Percentiles rank a stretch among this genome's conserved stretches.
Evolutionary conservation across 2,888 invertebrate genomes (phyloP).

Genomic region (Agrochola macilenta): DNA sequence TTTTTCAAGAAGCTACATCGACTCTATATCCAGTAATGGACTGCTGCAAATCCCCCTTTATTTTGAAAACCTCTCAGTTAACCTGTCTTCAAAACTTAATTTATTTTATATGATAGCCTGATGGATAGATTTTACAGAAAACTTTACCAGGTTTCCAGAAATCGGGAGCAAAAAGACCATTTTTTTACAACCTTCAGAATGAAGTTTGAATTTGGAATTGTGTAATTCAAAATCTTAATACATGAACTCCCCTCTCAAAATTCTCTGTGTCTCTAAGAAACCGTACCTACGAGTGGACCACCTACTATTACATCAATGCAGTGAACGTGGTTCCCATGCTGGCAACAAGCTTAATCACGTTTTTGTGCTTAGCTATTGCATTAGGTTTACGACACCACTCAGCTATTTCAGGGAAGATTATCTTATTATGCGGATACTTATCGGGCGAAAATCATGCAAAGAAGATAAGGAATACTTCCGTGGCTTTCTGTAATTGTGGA

Average conservation of each 20-base stretch:
- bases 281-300: slow-evolving; percentile 52
- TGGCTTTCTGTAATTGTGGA: not conserved
- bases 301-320: slow-evolving; percentile 75
- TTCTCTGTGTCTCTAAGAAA: slow-evolving; percentile 1
- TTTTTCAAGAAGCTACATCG: not conserved
- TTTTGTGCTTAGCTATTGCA: slow-evolving; percentile 68
- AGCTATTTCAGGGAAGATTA: slow-evolving; percentile 52
- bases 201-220: not conserved
- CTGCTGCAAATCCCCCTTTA: not conserved
- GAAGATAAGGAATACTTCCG: not conserved
- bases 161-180: too few relatives aligned
- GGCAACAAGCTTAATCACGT: slow-evolving; percentile 68
- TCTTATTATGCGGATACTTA: slow-evolving; percentile 29
- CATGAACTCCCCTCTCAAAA: not conserved
- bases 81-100: not conserved
- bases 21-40: not conserved
- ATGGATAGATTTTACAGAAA: not conserved
- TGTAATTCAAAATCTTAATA: not conserved
- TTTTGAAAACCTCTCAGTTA: not conserved
- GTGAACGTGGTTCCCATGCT: slow-evolving; percentile 75
- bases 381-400: slow-evolving; percentile 54
- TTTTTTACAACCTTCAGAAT: not conserved
- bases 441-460: slow-evolving; percentile 23
- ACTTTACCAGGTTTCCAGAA: not conserved
- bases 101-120: not conserved